Evolutionary conservation across 2,888 invertebrate species (phyloP), one percentile per base, ranked within the genome.

Genomic region (Bimastos eiseni): DNA sequence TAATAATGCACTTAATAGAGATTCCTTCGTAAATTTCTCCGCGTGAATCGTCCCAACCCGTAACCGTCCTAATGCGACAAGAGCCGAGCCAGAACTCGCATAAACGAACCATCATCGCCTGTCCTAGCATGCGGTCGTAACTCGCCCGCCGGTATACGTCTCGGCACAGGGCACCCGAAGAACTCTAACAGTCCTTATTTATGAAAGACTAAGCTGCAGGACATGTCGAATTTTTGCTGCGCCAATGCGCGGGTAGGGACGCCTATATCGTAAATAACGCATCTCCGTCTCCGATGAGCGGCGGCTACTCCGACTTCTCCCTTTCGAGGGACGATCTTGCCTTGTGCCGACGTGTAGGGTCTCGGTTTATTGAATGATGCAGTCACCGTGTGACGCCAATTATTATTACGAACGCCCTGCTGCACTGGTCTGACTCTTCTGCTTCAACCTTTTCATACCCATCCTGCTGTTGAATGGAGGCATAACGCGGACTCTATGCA

Each of bases 11-110:
- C 70, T 70, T n/a, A 70, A 70, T 70, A 70, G 70, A 3, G 70
- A 70, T 70, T 70, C 70, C 70, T 70, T 70, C 70, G n/a, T n/a
- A 70, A 70, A 70, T 70, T 70, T 70, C 70, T 30, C 70, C 70
- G 70, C n/a, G 70, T 70, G 70, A 70, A n/a, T n/a, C 70, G 30
- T 30, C 6, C 70, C 70, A 70, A 8, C 70, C 17, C 30, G 70
- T n/a, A n/a, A 70, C n/a, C 70, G 70, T 70, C 70, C 0, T 70
- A 70, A 70, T 70, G n/a, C 70, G 70, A 17, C 49, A 24, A 24
- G 24, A 49, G 21, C 49, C 24, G 41, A 13, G 70, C 17, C n/a
- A n/a, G 11, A n/a, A n/a, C 30, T 17, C n/a, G 70, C 70, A 70
- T 70, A 70, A 70, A 70, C 70, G 5, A 11, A 2, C n/a, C 70